These are phyloP conservation scores for Mesodorylaimus sp. DNA, from an alignment of 2,888 invertebrate species.

Conservation along the genomic window DNA sequence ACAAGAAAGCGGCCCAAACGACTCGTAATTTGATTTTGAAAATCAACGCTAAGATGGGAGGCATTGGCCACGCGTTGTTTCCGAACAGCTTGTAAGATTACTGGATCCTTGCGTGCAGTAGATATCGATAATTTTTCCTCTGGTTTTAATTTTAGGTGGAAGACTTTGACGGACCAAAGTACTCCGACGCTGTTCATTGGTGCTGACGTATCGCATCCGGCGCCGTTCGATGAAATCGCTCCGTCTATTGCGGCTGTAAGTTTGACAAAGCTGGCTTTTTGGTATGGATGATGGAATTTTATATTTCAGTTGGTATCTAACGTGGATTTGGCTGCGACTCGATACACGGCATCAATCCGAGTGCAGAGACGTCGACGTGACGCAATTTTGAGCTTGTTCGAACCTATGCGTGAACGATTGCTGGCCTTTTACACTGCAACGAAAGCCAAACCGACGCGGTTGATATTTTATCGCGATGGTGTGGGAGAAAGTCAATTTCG, in stretches of 20 bases:
- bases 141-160: too few species aligned
- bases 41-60: slow-evolving; percentile 55
- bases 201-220: slow-evolving; percentile 79
- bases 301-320: too few species aligned
- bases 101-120: not conserved
- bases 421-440: slow-evolving; percentile 1
- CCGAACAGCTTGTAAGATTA: slow-evolving; percentile 15
- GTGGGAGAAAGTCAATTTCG: slow-evolving; percentile 17
- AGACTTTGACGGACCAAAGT: too few species aligned
- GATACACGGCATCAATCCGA: not conserved
- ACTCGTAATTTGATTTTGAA: too few species aligned
- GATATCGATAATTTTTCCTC: not conserved
- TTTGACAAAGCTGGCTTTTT: too few species aligned
- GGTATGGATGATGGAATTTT: too few species aligned
- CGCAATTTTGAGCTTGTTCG: not conserved
- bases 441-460: slow-evolving; percentile 13
- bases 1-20: slow-evolving; percentile 30
- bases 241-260: slow-evolving; percentile 45
- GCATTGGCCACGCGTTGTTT: slow-evolving; percentile 47
- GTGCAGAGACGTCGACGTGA: not conserved
- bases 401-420: slow-evolving; percentile 9
- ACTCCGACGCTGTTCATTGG: slow-evolving; percentile 54
- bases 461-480: slow-evolving; percentile 19
- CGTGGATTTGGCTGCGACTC: not conserved
- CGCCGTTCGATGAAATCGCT: slow-evolving; percentile 46